Base-by-base conservation (phyloP, 2,113 vertebrate genomes). In the Dasyornis broadbenti region DNA sequence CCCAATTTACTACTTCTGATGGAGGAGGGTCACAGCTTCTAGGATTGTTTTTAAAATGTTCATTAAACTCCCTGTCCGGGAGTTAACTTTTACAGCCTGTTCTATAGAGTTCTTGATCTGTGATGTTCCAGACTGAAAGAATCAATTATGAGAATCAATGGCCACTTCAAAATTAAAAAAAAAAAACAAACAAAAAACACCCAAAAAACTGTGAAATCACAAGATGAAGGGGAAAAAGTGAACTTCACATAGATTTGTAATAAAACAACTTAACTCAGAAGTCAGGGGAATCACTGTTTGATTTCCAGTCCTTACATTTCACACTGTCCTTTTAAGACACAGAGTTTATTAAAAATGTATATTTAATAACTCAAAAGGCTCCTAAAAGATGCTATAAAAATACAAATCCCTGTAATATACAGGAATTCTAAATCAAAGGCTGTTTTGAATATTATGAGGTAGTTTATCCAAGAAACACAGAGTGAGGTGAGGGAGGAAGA, bases 301-400 rank as follows among this genome's bases (percentile, higher is more conserved):
- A 82, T 91, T 94, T 81, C 76, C 86, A 92, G 69, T 47, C 82
- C 44, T 96, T 83, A 33, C 77, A 66, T 84, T 94, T 91, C 88
- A 80, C 35, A 14, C 52, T 70, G 64, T 59, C 77, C 73, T 92
- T 95, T 94, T 78, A 89, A 82, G 49, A 79, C 15, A 50, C 47
- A 57, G 50, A 84, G 35, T 30, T 76, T 90, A 88, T 92, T 95
- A 92, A 92, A 91, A 91, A 93, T 86, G 95, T 4, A 26, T 82
- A 79, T 79, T 89, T 91, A 85, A 95, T 83, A 23, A 86, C 69
- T 56, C 78, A 45, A 95, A 91, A 73, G 71, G 70, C 63, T 91
- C 82, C 79, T 92, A 77, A 92, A 92, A 90, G 91, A 66, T 42
- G 82, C 85, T 82, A 61, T 91, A 91, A 94, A 96, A 89, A 85